Evolutionary conservation across 1,140 invertebrate species (phyloP).

Genomic region (Nephila pilipes): DNA sequence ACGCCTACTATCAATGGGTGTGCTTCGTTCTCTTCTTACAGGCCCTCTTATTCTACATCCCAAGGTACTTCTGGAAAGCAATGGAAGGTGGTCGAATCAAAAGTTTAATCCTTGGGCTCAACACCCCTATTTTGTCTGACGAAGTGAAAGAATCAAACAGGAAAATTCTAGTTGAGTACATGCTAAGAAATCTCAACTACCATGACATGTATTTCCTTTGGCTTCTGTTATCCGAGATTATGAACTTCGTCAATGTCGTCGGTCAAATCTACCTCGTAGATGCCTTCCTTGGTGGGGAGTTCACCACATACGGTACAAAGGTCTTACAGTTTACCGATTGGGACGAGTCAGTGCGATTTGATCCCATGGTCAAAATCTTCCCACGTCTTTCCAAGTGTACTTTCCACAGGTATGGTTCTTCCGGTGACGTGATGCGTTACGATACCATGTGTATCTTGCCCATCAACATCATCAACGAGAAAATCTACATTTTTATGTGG

Average conservation of each 20-base stretch:
- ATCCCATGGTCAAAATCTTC: constrained; percentile 87
- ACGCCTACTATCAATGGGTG: constrained; percentile 80
- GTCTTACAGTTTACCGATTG: constrained; percentile 89
- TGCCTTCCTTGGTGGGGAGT: constrained; percentile 91
- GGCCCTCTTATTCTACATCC: constrained; percentile 78
- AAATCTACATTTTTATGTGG: constrained; percentile 90
- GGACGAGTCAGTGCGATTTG: constrained; percentile 86
- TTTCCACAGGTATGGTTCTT: constrained; percentile 92
- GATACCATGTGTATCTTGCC: constrained; percentile 86
- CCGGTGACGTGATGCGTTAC: constrained; percentile 85
- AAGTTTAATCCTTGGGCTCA: constrained; percentile 82
- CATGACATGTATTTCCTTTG: constrained; percentile 93
- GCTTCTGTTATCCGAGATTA: constrained; percentile 87
- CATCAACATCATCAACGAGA: constrained; percentile 90
- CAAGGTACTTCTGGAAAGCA: constrained; percentile 80
- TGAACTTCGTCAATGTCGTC: constrained; percentile 83
- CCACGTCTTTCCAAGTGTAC: constrained; percentile 94
- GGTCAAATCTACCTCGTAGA: constrained; percentile 91
- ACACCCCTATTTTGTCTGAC: constrained; percentile 78
- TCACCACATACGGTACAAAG: constrained; percentile 92
- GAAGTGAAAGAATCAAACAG: constrained; percentile 49
- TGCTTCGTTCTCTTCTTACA: constrained; percentile 79
- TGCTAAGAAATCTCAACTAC: constrained; percentile 88
- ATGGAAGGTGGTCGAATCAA: constrained; percentile 87
- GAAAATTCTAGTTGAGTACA: constrained; percentile 90